Conservation (phyloP, 2,888 invertebrate genomes). For the Elegia similella region DNA sequence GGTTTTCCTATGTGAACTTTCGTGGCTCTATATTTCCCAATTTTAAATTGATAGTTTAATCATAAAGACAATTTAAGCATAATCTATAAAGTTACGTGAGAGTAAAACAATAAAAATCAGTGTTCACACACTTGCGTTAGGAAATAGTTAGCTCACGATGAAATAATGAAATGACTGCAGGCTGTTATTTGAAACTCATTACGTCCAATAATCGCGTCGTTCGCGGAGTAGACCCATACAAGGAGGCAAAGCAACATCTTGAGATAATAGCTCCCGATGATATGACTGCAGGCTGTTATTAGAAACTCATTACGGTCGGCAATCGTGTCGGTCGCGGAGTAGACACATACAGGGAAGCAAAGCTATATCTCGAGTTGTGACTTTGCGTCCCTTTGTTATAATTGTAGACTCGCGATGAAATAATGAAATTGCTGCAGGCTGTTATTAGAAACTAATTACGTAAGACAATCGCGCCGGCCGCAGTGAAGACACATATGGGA, state of each 20-base stretch:
- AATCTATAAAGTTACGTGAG: constrained; percentile 14
- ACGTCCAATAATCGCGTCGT: constrained; percentile 3
- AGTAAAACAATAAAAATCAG: constrained; percentile 14
- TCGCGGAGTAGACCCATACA: background rate
- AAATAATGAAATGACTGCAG: constrained; percentile 15
- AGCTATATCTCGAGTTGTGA: no score
- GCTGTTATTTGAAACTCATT: constrained; percentile 21
- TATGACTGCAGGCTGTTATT: constrained; percentile 15
- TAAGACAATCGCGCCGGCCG: constrained; percentile 1
- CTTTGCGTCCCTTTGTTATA: no score
- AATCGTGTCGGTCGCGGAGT: background rate
- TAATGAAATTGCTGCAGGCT: constrained; percentile 15
- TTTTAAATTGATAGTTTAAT: background rate
- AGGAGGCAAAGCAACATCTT: background rate
- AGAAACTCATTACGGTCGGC: constrained; percentile 16
- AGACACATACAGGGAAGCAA: background rate
- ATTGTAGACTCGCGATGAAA: constrained; percentile 12
- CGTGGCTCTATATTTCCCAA: background rate
- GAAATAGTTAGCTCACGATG: constrained; percentile 13
- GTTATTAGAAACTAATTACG: constrained; percentile 20
- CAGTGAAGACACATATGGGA: no score
- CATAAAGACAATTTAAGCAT: constrained; percentile 10
- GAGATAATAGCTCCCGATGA: constrained; percentile 1
- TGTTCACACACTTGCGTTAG: constrained; percentile 15
- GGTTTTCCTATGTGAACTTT: background rate